A percentile compares a stretch with the other conserved stretches of the same genome.
These are phyloP conservation scores for Pedionomus torquatus DNA, from an alignment of 2,113 vertebrate genomes.

Conservation along the genomic window DNA sequence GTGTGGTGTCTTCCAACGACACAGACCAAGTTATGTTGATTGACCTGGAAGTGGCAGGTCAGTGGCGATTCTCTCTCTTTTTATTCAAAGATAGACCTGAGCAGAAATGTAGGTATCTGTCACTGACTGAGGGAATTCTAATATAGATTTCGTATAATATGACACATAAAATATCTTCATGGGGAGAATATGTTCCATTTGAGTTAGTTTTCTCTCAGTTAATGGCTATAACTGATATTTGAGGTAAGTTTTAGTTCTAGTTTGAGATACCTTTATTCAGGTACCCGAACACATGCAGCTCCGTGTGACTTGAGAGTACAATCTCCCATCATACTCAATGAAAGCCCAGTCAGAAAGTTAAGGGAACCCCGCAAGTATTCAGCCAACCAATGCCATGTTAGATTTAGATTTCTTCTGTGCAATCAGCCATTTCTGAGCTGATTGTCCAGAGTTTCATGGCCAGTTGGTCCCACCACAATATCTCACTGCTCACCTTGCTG, in stretches of 20 bases:
- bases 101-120: neutral
- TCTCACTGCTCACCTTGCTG: neutral
- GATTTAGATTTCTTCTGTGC: neutral
- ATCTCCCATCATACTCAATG: neutral
- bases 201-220: neutral
- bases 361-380: neutral
- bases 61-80: neutral
- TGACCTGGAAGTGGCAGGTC: neutral
- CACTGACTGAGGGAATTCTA: neutral
- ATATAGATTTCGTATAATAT: too few species aligned
- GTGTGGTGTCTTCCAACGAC: neutral
- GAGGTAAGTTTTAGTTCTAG: neutral
- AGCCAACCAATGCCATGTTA: neutral
- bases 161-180: neutral
- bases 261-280: neutral
- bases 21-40: neutral
- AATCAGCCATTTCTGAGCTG: neutral
- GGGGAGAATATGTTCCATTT: neutral
- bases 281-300: neutral
- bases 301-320: neutral
- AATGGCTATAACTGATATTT: neutral
- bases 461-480: neutral
- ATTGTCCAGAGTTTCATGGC: neutral
- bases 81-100: neutral
- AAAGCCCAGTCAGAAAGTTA: neutral